A percentile compares a stretch with the other conserved stretches of the same genome.
Evolutionary conservation across 2,113 vertebrate genomes (phyloP).

Genomic region (Barbus barbus): DNA sequence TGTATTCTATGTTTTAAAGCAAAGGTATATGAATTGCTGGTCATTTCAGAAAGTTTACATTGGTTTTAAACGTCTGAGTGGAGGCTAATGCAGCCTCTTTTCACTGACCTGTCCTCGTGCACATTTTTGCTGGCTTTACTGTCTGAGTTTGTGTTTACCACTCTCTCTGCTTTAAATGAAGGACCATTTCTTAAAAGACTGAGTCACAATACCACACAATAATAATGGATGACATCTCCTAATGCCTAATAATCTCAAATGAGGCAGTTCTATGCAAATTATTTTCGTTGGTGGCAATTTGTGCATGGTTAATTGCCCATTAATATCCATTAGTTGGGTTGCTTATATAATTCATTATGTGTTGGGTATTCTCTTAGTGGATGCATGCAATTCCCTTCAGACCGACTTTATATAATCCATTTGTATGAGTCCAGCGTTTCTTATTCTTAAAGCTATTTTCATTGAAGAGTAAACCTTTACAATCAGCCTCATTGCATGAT

Average conservation of each 20-base stretch:
- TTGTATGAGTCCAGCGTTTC: conserved; percentile 3
- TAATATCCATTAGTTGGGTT: conserved; percentile 43
- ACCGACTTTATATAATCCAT: conserved; percentile 15
- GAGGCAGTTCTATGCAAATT: conserved; percentile 40
- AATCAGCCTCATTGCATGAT: neutral
- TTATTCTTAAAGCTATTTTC: conserved; percentile 20
- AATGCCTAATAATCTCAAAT: conserved; percentile 42
- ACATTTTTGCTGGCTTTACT: conserved; percentile 8
- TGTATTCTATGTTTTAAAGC: neutral
- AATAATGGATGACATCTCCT: conserved; percentile 37
- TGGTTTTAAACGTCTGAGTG: neutral
- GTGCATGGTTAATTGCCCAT: conserved; percentile 40
- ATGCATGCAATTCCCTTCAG: conserved; percentile 13
- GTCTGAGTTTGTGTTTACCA: neutral
- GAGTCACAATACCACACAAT: conserved; percentile 5
- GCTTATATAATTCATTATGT: conserved; percentile 25
- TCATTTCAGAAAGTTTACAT: neutral
- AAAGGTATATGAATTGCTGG: neutral
- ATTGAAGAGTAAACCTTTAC: neutral
- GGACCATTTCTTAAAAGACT: conserved; percentile 7
- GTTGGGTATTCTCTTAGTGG: conserved; percentile 23
- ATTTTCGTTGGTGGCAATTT: conserved; percentile 32
- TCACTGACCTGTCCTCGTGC: neutral
- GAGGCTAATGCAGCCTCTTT: neutral
- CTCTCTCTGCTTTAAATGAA: neutral